Conservation (phyloP, 2,888 invertebrate genomes). For the Idaea dimidiata region DNA sequence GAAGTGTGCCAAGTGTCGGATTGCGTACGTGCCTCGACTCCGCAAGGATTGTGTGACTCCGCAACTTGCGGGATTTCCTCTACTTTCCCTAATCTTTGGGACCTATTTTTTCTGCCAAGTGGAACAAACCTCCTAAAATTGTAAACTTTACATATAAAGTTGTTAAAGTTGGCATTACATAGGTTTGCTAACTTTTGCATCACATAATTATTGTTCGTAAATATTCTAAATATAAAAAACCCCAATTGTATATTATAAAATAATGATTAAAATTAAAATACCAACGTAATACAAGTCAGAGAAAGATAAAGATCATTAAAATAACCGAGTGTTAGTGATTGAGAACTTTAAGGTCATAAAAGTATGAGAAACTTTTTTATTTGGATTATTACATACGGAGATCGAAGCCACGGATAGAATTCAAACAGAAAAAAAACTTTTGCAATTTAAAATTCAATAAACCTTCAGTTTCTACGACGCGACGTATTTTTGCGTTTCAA, state of each 20-base stretch:
- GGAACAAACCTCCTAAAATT: conserved; percentile 15
- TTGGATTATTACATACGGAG: not conserved
- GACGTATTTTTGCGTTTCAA: not conserved
- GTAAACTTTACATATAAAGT: conserved; percentile 8
- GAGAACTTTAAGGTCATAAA: not conserved
- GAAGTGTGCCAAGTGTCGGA: conserved; percentile 74
- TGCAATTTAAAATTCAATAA: not conserved
- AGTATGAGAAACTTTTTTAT: not conserved
- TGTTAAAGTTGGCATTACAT: conserved; percentile 9
- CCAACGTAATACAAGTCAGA: too few relatives aligned
- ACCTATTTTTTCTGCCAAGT: conserved; percentile 35
- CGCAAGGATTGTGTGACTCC: conserved; percentile 46
- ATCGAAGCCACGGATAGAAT: not conserved
- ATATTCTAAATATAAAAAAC: too few relatives aligned
- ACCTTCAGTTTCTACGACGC: not conserved
- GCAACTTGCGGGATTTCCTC: conserved; percentile 33
- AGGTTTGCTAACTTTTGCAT: not conserved
- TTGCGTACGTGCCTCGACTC: conserved; percentile 67
- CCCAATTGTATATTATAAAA: too few relatives aligned
- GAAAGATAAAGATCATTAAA: too few relatives aligned
- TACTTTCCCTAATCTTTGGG: conserved; percentile 41
- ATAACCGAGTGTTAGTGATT: too few relatives aligned
- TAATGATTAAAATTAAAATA: too few relatives aligned
- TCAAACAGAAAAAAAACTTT: not conserved
- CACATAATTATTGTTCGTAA: too few relatives aligned